Evolutionary conservation across 1,140 invertebrate genomes (phyloP), one percentile per base, ranked within the genome.

Genomic region (Globodera rostochiensis): DNA sequence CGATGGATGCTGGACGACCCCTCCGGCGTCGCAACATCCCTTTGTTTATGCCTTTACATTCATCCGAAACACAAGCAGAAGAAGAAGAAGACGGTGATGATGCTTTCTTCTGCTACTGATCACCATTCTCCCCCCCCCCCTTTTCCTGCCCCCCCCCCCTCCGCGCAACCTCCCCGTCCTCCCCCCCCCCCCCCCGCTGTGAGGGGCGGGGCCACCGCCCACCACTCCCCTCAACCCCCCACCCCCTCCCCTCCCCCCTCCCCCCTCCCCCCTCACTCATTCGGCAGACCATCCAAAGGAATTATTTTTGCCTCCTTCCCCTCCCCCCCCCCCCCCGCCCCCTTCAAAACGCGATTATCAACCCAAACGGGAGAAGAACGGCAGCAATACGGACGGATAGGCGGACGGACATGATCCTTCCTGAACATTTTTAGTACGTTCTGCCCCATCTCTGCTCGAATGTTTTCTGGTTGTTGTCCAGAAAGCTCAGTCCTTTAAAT

Each of bases 311-410:
- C 69, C 19, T 19, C 69, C 69, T 47, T 25, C 69, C 69, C 69
- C 69, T 64, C 13, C 69, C 69, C 25, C 69, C 69, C 36, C 9
- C 46, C 46, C 69, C 21, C 11, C 69, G 6, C 69, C n/a, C 46
- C 9, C 19, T 71, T 6, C 69, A 60, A 71, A 71, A 36, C 69
- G 69, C 69, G 69, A 71, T 71, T 71, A 71, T 71, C 66, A 69
- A 11, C 46, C 15, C 57, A 60, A 60, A 60, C 19, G 57, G 57
- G 19, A 60, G 57, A 60, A 60, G 5, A 60, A 60, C 57, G 25
- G 25, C 25, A 36, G 25, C 25, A 36, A 60, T 60, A 4, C 11
- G 15, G 13, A 13, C 57, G 57, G 57, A 13, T n/a, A 6, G 50
- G 50, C 8, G 50, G 50, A 36, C 25, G 25, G 25, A 36, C 25